Evolutionary conservation across 37 sponge, comb jelly and placozoan species (phyloP), one percentile per base, ranked within the genome.

Genomic region (Tethya wilhelma): DNA sequence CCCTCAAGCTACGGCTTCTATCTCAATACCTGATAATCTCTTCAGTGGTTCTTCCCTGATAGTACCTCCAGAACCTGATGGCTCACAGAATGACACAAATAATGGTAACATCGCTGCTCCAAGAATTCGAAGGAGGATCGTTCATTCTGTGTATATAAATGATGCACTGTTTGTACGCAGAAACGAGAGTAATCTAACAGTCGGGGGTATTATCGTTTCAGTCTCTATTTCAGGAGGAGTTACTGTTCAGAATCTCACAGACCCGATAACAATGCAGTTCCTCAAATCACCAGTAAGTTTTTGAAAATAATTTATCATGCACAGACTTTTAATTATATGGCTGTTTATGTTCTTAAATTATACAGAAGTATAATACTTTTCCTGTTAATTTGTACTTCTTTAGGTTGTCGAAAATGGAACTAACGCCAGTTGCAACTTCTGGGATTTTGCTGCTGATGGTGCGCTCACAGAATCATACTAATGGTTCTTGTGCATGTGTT

Each of bases 371-470:
- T n/a, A n/a, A n/a, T n/a, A n/a, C n/a, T n/a, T n/a, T n/a, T n/a
- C n/a, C n/a, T n/a, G n/a, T n/a, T n/a, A n/a, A n/a, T n/a, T n/a
- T n/a, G n/a, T n/a, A n/a, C n/a, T n/a, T n/a, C n/a, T n/a, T n/a
- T n/a, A n/a, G n/a, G n/a, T n/a, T n/a, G n/a, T n/a, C n/a, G n/a
- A n/a, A n/a, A n/a, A 74, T 75, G 84, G 76, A 23, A 64, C 57
- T 32, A 40, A 56, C 17, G 31, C 84, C 4, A 0, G 0, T 0
- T 84, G 84, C 26, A 42, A 41, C 1, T 84, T 84, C 69, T 84
- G 84, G 84, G 64, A 84, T 38, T 43, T 58, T 1, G 33, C 12
- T 25, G 41, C 46, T 17, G 84, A 84, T 74, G 75, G 74, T 68
- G 8, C 30, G 68, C 34, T 9, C 2, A 9, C 44, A 44, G 20